Percentiles rank a stretch among this genome's conserved stretches.
phyloP scores from a whole-genome alignment of 2,888 invertebrate species.

The Cantharis flavilabris region DNA sequence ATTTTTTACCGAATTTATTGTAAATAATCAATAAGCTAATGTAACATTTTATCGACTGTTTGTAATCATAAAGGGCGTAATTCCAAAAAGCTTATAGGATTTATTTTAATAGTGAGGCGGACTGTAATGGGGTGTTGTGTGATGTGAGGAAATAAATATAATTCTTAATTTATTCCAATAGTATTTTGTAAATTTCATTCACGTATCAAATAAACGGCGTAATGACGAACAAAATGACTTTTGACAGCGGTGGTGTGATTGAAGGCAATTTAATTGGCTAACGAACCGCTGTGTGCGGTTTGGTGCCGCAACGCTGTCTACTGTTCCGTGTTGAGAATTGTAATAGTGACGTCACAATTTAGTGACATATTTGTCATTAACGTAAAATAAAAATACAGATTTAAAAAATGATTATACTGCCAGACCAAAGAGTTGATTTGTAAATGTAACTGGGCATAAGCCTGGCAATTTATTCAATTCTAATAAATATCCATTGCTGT shows the following conservation, averaged over 20 bases:
- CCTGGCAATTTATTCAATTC: not conserved
- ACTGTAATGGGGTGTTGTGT: not conserved
- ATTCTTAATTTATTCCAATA: not conserved
- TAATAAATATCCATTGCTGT: constrained; percentile 11
- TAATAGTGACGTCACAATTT: constrained; percentile 22
- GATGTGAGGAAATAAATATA: not conserved
- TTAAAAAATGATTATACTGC: not conserved
- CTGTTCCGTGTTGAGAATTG: constrained; percentile 41
- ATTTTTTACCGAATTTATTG: not conserved
- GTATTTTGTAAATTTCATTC: constrained; percentile 13
- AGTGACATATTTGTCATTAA: constrained; percentile 6
- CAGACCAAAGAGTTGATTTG: not conserved
- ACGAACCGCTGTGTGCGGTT: constrained; percentile 49
- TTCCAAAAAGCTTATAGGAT: not conserved
- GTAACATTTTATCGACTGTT: not conserved
- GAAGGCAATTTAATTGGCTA: constrained; percentile 51
- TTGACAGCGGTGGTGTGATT: constrained; percentile 44
- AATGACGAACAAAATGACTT: constrained; percentile 41
- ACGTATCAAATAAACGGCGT: constrained; percentile 27
- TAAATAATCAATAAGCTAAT: not conserved
- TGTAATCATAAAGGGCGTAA: not conserved
- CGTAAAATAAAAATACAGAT: constrained; percentile 1
- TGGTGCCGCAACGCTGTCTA: constrained; percentile 36
- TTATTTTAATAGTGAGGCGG: not conserved
- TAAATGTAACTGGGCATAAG: constrained; percentile 1